Base-by-base conservation (phyloP, 1,140 invertebrate species). In the Drosophila saltans region DNA sequence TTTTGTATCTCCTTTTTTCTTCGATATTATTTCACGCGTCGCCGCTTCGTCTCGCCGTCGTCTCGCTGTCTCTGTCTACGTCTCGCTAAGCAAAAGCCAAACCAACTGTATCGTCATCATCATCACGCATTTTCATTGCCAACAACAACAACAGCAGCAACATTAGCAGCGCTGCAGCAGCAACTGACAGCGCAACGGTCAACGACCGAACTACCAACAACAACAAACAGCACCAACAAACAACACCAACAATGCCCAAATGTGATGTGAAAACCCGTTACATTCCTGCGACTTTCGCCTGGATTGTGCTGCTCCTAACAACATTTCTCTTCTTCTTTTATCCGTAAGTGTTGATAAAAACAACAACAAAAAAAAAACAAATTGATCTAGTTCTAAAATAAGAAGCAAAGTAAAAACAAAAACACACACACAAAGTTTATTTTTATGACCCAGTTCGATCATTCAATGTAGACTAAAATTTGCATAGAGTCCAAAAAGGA, bases 281-380 rank as follows among this genome's bases (percentile, higher is more conserved):
- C 94, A 96, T 99, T 94, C 98, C 98, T 93, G 98, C 98, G 91
- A 97, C 97, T 91, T 97, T 98, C 94, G 98, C 98, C 91, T 99
- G 98, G 98, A 95, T 96, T 73, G 94, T 99, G 88, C 94, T 99
- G 78, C 94, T 99, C 86, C 95, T 95, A 88, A 97, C 97, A 75
- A 98, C 98, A 78, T 95, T 95, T 86, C 94, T 98, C 78, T 99
- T 99, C 95, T 99, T 98, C 94, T 97, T 96, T 93, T 98, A 97
- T 94, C 97, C 98, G 98, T 98, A 95, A 98, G 97, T 98, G 43
- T 2, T 39, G 28, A 30, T 2, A 2, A 30, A 41, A 56, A 57
- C 1, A 45, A 45, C 0, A n/a, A 45, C 6, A 48, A 16, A 48
- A n/a, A 48, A 4, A 48, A 16, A 48, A 6, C 16, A 2, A 21